Evolutionary conservation across 2,113 vertebrate genomes (phyloP), one percentile per base, ranked within the genome.

Genomic region (Phaethon lepturus): DNA sequence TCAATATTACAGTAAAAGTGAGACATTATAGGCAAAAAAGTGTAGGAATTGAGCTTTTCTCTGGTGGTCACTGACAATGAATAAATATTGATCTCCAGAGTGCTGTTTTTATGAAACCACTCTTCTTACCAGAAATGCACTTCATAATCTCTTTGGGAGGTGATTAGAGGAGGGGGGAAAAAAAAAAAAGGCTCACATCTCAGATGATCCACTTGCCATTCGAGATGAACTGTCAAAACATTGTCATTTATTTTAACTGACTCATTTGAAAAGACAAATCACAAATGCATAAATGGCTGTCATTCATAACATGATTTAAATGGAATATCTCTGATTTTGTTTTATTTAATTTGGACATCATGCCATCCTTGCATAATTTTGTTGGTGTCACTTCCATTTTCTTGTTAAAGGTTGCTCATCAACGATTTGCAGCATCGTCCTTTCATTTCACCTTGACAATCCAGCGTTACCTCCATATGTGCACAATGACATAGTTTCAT

Each of bases 191-290:
- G 17, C 47, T 80, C 7, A 11, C 40, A 49, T 81, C 29, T 95
- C 44, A 84, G 68, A 81, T 86, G 64, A 81, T 89, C 45, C 35
- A 74, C 44, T 85, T 93, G 89, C 49, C 66, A 63, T 95, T 93
- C 58, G 91, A 68, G 62, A 84, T 38, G 26, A 82, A 53, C 42
- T 89, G 89, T 89, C 83, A 89, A 87, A 96, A 95, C 53, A 19
- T 64, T 88, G 83, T 85, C 69, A 64, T 76, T 87, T 95, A 42
- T 94, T 89, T 69, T 82, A 86, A 92, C 69, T 82, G 91, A 76
- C 69, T 95, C 69, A 88, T 94, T 82, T 22, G 73, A 91, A 89
- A 95, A 84, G 55, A 58, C 9, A 14, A 85, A 73, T 95, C 77
- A 82, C 66, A 94, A 82, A 86, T 62, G 26, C 53, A 71, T 64